Percentiles rank a stretch among this genome's conserved stretches.
These are phyloP conservation scores for Agrenia bidenticulata DNA, from an alignment of 2,888 invertebrate genomes.

Conservation along the genomic window DNA sequence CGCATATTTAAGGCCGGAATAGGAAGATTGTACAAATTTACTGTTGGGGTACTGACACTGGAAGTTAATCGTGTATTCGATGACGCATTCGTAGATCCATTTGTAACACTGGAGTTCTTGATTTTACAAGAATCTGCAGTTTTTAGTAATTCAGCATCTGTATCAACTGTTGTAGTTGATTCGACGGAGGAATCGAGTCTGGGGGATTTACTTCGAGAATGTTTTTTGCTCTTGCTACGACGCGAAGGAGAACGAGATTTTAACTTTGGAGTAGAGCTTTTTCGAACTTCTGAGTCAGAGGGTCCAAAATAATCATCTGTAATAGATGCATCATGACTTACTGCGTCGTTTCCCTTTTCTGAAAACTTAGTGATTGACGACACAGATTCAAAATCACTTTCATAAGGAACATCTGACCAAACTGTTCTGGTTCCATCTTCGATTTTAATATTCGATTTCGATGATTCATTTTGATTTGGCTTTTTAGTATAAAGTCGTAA, in stretches of 20 bases:
- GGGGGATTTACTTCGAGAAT: neutral
- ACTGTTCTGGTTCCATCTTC: neutral
- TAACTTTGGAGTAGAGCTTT: neutral
- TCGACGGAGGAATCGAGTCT: neutral
- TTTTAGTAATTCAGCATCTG: conserved; percentile 24
- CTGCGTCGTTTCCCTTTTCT: neutral
- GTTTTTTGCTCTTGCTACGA: neutral
- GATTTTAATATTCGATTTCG: neutral
- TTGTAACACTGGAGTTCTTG: conserved; percentile 4
- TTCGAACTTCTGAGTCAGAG: conserved; percentile 1
- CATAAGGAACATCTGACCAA: neutral
- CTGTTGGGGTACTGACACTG: conserved; percentile 1
- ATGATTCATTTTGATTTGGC: neutral
- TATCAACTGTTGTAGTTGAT: conserved; percentile 34
- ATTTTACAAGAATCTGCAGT: neutral
- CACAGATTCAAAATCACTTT: conserved; percentile 21
- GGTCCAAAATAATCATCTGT: conserved; percentile 25
- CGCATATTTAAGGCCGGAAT: conserved; percentile 32
- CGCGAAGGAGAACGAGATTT: neutral
- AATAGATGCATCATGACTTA: conserved; percentile 18
- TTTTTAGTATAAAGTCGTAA: conserved; percentile 15
- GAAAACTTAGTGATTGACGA: conserved; percentile 10
- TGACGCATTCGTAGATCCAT: neutral
- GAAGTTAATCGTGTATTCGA: neutral
- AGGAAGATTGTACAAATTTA: conserved; percentile 4